phyloP scores from a whole-genome alignment of 2,113 vertebrate species.

The Nannobrachium achirus region DNA sequence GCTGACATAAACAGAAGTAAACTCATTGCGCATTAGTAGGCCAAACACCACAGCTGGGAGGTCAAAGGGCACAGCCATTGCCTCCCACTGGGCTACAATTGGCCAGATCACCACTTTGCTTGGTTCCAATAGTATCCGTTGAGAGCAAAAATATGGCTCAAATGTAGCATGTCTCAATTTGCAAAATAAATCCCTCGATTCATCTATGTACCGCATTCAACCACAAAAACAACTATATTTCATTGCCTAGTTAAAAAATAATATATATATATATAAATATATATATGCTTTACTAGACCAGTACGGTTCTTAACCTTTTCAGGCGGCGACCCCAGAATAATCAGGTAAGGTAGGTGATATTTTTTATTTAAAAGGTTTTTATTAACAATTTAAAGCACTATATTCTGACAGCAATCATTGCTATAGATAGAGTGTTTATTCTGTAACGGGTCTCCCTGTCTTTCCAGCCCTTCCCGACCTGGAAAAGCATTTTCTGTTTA shows the following conservation, averaged over 20 bases:
- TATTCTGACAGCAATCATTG: too few relatives aligned
- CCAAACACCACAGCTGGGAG: conserved; percentile 32
- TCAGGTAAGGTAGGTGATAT: too few relatives aligned
- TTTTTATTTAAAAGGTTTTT: too few relatives aligned
- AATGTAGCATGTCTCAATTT: conserved; percentile 8
- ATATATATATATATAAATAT: not conserved
- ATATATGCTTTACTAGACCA: too few relatives aligned
- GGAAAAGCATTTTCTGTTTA: too few relatives aligned
- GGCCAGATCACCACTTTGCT: conserved; percentile 29
- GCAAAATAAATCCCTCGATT: conserved; percentile 24
- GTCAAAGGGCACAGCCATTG: conserved; percentile 34
- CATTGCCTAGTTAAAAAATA: conserved; percentile 33
- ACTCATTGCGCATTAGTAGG: not conserved
- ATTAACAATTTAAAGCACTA: too few relatives aligned
- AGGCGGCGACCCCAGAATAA: too few relatives aligned
- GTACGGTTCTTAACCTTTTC: too few relatives aligned
- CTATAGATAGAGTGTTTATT: too few relatives aligned
- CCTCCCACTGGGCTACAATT: conserved; percentile 17
- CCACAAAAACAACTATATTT: conserved; percentile 55
- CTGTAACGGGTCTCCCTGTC: too few relatives aligned
- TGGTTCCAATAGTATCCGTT: conserved; percentile 36
- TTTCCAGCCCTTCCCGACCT: too few relatives aligned
- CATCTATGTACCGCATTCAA: conserved; percentile 32
- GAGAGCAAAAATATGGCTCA: conserved; percentile 26
- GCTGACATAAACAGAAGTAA: conserved; percentile 27